Base-by-base conservation (phyloP, 23 tunicate species). In the Clavelina lepadiformis region DNA sequence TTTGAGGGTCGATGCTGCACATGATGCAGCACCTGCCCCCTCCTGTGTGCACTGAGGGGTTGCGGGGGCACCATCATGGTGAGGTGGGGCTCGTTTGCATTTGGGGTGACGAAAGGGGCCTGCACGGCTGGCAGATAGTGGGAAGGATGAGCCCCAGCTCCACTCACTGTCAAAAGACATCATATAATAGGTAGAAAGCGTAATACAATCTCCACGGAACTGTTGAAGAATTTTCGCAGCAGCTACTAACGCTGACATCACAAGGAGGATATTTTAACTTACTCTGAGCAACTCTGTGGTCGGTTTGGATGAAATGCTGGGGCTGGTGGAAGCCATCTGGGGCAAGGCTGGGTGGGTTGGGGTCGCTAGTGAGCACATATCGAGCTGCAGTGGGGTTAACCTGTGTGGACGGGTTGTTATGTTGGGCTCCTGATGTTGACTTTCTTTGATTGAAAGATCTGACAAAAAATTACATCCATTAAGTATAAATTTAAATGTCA, bases 121-220 rank as follows among this genome's bases (percentile, higher is more conserved):
- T 51, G 46, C 3, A 72, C 78, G 41, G 78, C 78, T 15, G 78
- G 78, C 1, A 72, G 57, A 34, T 72, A 72, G 23, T 72, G 78
- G 2, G 58, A 58, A 1, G 67, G 64, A 30, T 66, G 72, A 3
- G 33, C 38, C 4, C 25, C 28, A 7, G 56, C 56, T n/a, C n/a
- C n/a, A n/a, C n/a, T n/a, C n/a, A n/a, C n/a, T n/a, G n/a, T n/a
- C n/a, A n/a, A n/a, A n/a, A n/a, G n/a, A n/a, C n/a, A n/a, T n/a
- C n/a, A n/a, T n/a, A n/a, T n/a, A n/a, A n/a, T n/a, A n/a, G n/a
- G n/a, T n/a, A n/a, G n/a, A n/a, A n/a, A n/a, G n/a, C n/a, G n/a
- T n/a, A n/a, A n/a, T n/a, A n/a, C n/a, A n/a, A n/a, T n/a, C n/a
- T n/a, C n/a, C n/a, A n/a, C n/a, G n/a, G n/a, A n/a, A n/a, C n/a